Evolutionary conservation across 2,797 vertebrate species (phyloP).

Genomic region (Denticeps clupeoides): DNA sequence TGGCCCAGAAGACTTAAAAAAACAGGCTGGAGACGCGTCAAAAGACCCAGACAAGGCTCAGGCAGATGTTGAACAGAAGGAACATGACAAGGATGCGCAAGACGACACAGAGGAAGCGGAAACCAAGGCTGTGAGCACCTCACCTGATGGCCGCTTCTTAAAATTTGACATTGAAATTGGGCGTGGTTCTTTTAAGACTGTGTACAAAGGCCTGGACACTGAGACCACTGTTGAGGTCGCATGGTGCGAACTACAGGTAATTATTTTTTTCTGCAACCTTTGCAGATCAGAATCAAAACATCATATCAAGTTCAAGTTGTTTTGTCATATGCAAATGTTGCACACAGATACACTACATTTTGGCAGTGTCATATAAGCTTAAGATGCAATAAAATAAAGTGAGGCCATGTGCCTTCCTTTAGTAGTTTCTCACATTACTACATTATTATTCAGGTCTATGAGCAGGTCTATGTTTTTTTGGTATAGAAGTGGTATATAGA

Average conservation of each 20-base stretch:
- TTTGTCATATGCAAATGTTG: too few relatives aligned
- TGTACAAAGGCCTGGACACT: conserved; percentile 93
- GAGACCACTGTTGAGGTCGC: conserved; percentile 97
- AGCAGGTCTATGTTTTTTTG: too few relatives aligned
- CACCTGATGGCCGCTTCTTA: conserved; percentile 85
- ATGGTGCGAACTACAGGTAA: conserved; percentile 96
- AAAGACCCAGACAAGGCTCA: conserved; percentile 54
- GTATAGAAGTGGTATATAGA: neutral
- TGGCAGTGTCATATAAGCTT: too few relatives aligned
- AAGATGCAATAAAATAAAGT: too few relatives aligned
- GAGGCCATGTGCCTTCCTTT: too few relatives aligned
- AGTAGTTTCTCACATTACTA: too few relatives aligned
- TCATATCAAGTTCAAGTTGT: too few relatives aligned
- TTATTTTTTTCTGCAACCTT: conserved; percentile 18
- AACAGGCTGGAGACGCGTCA: conserved; percentile 45
- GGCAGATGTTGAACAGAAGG: conserved; percentile 56
- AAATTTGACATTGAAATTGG: conserved; percentile 98
- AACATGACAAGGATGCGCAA: conserved; percentile 64
- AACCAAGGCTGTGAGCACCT: conserved; percentile 90
- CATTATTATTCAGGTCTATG: too few relatives aligned
- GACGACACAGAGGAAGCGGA: conserved; percentile 91
- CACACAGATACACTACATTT: too few relatives aligned
- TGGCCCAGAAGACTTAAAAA: too few relatives aligned
- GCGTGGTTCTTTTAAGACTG: conserved; percentile 94
- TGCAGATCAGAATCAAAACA: too few relatives aligned